Evolutionary conservation across 2,888 invertebrate genomes (phyloP).

Genomic region (Drosophila neutralis): DNA sequence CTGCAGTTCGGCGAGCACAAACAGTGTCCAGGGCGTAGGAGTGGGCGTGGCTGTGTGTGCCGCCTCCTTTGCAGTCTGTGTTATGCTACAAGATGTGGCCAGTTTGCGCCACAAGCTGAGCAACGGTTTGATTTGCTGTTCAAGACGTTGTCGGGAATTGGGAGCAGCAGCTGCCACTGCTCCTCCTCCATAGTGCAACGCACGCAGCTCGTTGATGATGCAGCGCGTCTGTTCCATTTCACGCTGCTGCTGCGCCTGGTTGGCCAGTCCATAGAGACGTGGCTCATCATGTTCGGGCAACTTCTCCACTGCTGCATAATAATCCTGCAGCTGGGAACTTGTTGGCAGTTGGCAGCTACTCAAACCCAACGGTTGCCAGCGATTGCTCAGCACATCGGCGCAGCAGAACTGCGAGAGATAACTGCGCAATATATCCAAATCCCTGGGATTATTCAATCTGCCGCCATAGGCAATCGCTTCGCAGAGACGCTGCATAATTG

Average conservation of each 20-base stretch:
- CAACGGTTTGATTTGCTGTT: conserved; percentile 88
- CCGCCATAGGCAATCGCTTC: conserved; percentile 94
- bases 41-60: conserved; percentile 35
- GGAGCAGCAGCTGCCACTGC: conserved; percentile 11
- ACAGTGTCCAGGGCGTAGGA: conserved; percentile 79
- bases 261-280: conserved; percentile 82
- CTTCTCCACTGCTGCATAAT: conserved; percentile 79
- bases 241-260: conserved; percentile 81
- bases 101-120: conserved; percentile 93
- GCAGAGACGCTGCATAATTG: conserved; percentile 90
- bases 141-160: conserved; percentile 83
- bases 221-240: conserved; percentile 80
- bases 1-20: conserved; percentile 81
- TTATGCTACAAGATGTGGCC: conserved; percentile 85
- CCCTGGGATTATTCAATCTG: conserved; percentile 91
- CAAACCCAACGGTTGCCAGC: conserved; percentile 87
- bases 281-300: conserved; percentile 83
- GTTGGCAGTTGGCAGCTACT: conserved; percentile 78
- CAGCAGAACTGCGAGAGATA: conserved; percentile 88
- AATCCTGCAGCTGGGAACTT: conserved; percentile 82
- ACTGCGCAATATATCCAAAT: conserved; percentile 85
- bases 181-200: conserved; percentile 56
- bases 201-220: conserved; percentile 80
- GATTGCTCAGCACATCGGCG: conserved; percentile 87
- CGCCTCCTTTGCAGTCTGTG: conserved; percentile 68